Percentiles rank a stretch among this genome's conserved stretches.
Evolutionary conservation across 2,888 invertebrate species (phyloP).

Genomic region (Agrotis exclamationis): DNA sequence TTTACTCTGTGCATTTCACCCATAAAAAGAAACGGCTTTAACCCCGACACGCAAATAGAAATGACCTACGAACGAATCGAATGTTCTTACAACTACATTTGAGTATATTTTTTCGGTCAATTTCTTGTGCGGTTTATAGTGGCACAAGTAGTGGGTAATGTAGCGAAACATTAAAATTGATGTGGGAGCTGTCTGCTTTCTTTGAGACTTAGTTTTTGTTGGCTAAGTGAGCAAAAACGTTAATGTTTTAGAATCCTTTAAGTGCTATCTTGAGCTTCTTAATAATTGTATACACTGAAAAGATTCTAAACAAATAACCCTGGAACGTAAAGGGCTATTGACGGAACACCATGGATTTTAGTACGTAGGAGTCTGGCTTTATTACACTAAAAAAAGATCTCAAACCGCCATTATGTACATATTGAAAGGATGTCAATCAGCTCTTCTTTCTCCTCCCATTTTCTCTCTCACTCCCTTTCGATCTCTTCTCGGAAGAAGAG

Average conservation of each 20-base stretch:
- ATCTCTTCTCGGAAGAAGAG: no score
- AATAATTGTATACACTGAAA: not conserved
- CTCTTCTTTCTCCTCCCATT: no score
- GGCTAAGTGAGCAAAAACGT: constrained; percentile 18
- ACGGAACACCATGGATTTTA: no score
- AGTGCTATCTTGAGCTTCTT: not conserved
- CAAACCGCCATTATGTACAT: no score
- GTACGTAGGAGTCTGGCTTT: no score
- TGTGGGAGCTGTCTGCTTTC: constrained; percentile 20
- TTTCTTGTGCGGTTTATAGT: constrained; percentile 44
- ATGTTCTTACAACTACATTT: constrained; percentile 43
- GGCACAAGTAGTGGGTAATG: constrained; percentile 47
- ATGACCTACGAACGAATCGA: constrained; percentile 51
- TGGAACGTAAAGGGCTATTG: no score
- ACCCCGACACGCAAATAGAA: constrained; percentile 50
- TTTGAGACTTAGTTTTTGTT: constrained; percentile 37
- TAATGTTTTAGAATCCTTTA: constrained; percentile 23
- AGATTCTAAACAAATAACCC: not conserved
- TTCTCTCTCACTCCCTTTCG: no score
- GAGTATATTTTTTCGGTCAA: constrained; percentile 50
- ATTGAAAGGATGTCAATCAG: not conserved
- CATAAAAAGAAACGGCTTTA: constrained; percentile 44
- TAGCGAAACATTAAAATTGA: constrained; percentile 46
- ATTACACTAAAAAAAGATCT: no score
- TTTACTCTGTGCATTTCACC: constrained; percentile 13